Conservation (phyloP, 2,797 vertebrate genomes). For the Macropodus opercularis region DNA sequence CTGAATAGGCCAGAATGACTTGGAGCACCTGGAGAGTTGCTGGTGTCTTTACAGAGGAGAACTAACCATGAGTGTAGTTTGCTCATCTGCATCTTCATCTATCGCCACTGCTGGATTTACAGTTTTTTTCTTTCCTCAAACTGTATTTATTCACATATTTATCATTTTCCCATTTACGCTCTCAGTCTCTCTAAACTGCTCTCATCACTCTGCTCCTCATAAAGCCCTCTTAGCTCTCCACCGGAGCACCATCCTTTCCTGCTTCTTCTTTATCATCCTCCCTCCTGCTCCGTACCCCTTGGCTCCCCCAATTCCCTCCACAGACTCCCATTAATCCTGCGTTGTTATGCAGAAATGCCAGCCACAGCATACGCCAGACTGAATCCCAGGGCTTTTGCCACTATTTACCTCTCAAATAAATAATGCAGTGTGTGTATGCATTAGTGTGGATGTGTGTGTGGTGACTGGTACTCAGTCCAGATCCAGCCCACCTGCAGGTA, state of each 20-base stretch:
- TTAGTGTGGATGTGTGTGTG: slow-evolving; percentile 20
- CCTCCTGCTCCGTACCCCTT: slow-evolving; percentile 11
- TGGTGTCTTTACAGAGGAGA: not conserved
- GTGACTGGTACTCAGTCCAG: slow-evolving; percentile 26
- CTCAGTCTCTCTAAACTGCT: slow-evolving; percentile 19
- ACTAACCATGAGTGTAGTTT: slow-evolving; percentile 9
- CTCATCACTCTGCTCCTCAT: not conserved
- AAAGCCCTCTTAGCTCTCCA: slow-evolving; percentile 22
- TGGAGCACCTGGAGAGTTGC: slow-evolving; percentile 10
- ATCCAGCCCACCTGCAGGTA: not conserved
- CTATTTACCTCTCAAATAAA: slow-evolving; percentile 44
- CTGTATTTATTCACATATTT: slow-evolving; percentile 22
- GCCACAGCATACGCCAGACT: slow-evolving; percentile 31
- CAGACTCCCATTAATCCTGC: slow-evolving; percentile 54
- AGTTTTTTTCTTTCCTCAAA: slow-evolving; percentile 24
- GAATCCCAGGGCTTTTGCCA: slow-evolving; percentile 23
- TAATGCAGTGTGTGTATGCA: slow-evolving; percentile 23
- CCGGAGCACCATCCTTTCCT: slow-evolving; percentile 7
- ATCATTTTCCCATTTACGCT: slow-evolving; percentile 19
- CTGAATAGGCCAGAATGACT: slow-evolving; percentile 13
- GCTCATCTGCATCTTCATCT: slow-evolving; percentile 26
- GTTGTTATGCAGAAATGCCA: slow-evolving; percentile 49
- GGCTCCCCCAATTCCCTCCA: slow-evolving; percentile 25
- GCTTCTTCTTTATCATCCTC: slow-evolving; percentile 30
- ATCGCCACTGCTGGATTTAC: slow-evolving; percentile 16